A percentile compares a stretch with the other conserved stretches of the same genome.
Evolutionary conservation across 37 sponge, comb jelly and placozoan genomes (phyloP).

Genomic region (Corticium candelabrum): DNA sequence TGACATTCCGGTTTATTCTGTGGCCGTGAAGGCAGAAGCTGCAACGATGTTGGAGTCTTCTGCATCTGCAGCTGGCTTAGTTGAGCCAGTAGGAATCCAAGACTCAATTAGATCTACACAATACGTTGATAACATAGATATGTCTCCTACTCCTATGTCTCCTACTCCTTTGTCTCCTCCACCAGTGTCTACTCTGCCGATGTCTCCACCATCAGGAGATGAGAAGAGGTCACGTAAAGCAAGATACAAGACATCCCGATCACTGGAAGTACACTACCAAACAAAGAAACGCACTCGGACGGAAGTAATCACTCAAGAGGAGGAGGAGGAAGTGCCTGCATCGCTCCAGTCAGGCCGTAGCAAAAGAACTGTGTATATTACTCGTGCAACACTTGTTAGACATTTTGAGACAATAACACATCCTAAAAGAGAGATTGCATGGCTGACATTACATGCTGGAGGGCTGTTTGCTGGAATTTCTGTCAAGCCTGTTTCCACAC

Average conservation of each 20-base stretch:
- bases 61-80: no score
- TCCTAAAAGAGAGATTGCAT: not conserved
- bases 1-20: no score
- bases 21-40: no score
- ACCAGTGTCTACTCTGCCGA: no score
- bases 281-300: not conserved
- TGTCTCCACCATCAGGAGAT: slow-evolving; percentile 32
- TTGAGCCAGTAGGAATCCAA: no score
- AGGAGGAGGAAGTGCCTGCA: not conserved
- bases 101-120: no score
- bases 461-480: not conserved
- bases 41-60: no score
- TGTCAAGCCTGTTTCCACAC: no score
- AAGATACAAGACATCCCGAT: not conserved
- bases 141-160: no score
- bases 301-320: not conserved
- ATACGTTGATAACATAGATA: no score
- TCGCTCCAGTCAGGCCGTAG: not conserved
- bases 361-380: not conserved
- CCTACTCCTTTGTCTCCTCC: no score
- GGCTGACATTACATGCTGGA: not conserved
- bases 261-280: not conserved
- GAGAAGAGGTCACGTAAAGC: slow-evolving; percentile 43
- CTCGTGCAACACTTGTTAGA: not conserved
- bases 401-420: not conserved